phyloP scores from a whole-genome alignment of 2,797 vertebrate species.

The Alauda arvensis region DNA sequence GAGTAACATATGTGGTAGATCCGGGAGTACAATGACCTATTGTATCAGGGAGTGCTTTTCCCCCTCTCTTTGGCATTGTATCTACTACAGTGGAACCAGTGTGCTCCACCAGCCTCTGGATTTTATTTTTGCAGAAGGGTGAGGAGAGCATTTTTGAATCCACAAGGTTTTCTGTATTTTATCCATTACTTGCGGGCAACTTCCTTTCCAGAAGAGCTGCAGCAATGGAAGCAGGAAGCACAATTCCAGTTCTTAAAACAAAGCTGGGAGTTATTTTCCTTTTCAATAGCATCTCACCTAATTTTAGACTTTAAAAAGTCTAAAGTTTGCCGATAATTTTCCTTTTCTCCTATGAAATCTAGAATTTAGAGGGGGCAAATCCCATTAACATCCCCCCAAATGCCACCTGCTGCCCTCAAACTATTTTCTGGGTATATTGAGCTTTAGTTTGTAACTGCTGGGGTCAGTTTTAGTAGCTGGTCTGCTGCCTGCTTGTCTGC shows the following conservation, averaged over 20 bases:
- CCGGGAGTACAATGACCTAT: slow-evolving; percentile 60
- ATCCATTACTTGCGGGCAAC: slow-evolving; percentile 5
- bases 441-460: not conserved
- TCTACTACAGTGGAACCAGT: slow-evolving; percentile 45
- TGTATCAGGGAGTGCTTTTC: slow-evolving; percentile 38
- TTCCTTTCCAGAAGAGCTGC: slow-evolving; percentile 35
- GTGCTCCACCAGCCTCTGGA: slow-evolving; percentile 27
- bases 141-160: slow-evolving; percentile 11
- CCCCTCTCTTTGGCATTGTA: slow-evolving; percentile 22
- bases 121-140: slow-evolving; percentile 36
- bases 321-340: not conserved
- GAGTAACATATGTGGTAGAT: slow-evolving; percentile 73
- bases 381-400: not conserved
- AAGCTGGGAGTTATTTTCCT: slow-evolving; percentile 35
- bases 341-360: not conserved
- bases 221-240: slow-evolving; percentile 37
- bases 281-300: slow-evolving; percentile 25
- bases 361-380: not conserved
- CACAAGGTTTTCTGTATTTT: slow-evolving; percentile 41
- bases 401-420: slow-evolving; percentile 14
- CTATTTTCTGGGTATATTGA: not conserved
- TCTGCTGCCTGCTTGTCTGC: slow-evolving; percentile 43
- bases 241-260: slow-evolving; percentile 43
- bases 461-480: not conserved
- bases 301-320: slow-evolving; percentile 19